Conservation (phyloP, 1,140 invertebrate genomes). For the Cataglyphis hispanica region DNA sequence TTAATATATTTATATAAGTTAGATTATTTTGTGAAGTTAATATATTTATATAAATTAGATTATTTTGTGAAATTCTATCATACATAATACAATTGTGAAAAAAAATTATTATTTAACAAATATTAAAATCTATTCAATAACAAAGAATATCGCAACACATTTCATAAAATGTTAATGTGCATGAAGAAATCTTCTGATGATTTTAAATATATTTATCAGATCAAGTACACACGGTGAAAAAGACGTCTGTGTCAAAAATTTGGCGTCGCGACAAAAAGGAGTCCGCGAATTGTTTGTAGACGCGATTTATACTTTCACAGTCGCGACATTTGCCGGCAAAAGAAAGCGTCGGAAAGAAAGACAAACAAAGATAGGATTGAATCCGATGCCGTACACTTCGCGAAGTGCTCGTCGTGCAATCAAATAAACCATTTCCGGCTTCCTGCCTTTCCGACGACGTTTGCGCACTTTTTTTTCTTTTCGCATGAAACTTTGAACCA, state of each 20-base stretch:
- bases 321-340: background rate
- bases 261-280: background rate
- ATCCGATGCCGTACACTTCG: slow-evolving; percentile 24
- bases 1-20: background rate
- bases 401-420: slow-evolving; percentile 30
- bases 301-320: background rate
- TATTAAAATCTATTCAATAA: background rate
- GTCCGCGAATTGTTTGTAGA: slow-evolving; percentile 28
- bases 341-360: slow-evolving; percentile 25
- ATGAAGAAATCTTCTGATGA: background rate
- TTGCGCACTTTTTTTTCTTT: slow-evolving; percentile 28
- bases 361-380: slow-evolving; percentile 34
- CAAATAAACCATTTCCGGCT: slow-evolving; percentile 35
- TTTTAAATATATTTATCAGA: background rate
- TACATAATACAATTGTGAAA: background rate
- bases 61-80: background rate
- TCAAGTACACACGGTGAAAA: background rate
- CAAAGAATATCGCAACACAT: background rate
- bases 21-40: background rate
- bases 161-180: background rate
- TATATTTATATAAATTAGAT: background rate
- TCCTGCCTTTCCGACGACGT: background rate
- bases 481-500: background rate
- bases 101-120: background rate
- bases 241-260: background rate